Conservation (phyloP, 2,888 invertebrate genomes). For the Dromius quadrimaculatus region DNA sequence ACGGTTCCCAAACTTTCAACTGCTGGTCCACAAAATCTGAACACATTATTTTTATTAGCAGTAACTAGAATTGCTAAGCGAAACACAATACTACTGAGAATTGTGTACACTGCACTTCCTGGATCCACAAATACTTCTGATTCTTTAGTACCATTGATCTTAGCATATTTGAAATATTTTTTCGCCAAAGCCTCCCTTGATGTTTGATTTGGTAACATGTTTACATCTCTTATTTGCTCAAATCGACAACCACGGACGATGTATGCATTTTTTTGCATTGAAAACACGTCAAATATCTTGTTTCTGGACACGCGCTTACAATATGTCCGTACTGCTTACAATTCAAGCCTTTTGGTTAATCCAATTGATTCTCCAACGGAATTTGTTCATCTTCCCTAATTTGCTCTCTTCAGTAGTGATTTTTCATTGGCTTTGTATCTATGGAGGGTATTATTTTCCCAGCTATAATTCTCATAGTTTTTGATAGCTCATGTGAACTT, state of each 20-base stretch:
- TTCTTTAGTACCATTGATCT: background rate
- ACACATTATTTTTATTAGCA: background rate
- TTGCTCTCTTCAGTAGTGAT: background rate
- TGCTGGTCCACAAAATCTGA: background rate
- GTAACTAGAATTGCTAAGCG: background rate
- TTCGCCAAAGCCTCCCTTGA: no score
- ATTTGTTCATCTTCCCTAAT: background rate
- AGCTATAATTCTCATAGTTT: no score
- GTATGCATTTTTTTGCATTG: background rate
- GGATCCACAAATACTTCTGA: background rate
- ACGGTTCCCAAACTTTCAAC: background rate
- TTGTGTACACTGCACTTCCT: background rate
- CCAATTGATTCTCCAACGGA: background rate
- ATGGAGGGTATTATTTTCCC: no score
- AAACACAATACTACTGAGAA: background rate
- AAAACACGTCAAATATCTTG: background rate
- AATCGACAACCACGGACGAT: background rate
- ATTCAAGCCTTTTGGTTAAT: background rate
- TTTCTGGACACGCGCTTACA: background rate
- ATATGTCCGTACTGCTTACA: conserved; percentile 3
- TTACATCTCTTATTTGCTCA: background rate
- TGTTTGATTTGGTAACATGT: background rate
- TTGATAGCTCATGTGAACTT: no score
- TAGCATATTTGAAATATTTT: background rate
- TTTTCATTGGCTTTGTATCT: no score